phyloP scores from a whole-genome alignment of 2,888 invertebrate species.

The Lamproptera curius region DNA sequence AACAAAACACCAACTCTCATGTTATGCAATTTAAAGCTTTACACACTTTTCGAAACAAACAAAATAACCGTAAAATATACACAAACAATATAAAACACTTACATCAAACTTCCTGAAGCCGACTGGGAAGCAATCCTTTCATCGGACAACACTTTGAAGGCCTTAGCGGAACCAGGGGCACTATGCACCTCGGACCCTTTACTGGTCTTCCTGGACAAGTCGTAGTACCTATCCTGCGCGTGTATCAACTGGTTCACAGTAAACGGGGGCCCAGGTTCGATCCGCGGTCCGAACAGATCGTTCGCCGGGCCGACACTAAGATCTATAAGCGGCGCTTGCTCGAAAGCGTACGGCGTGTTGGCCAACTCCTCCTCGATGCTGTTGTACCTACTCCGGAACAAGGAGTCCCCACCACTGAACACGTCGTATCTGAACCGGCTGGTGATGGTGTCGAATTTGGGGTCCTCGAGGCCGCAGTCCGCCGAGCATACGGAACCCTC shows the following conservation, averaged over 20 bases:
- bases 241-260: conserved; percentile 68
- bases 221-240: conserved; percentile 68
- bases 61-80: too few relatives aligned
- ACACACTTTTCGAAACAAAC: too few relatives aligned
- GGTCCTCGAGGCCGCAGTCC: conserved; percentile 36
- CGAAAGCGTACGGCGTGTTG: conserved; percentile 74
- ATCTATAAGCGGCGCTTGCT: conserved; percentile 45
- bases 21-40: too few relatives aligned
- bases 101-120: conserved; percentile 41
- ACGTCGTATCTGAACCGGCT: conserved; percentile 66
- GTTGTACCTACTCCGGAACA: conserved; percentile 71
- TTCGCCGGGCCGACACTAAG: conserved; percentile 36
- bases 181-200: conserved; percentile 37
- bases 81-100: conserved; percentile 32
- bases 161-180: conserved; percentile 43
- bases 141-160: conserved; percentile 50
- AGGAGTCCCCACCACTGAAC: conserved; percentile 52
- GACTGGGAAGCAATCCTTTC: conserved; percentile 32
- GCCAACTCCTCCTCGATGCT: conserved; percentile 71
- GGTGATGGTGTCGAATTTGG: conserved; percentile 69
- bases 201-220: conserved; percentile 42
- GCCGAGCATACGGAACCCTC: conserved; percentile 34
- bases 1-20: too few relatives aligned
- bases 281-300: conserved; percentile 50
- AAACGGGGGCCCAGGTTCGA: conserved; percentile 54